Conservation (phyloP, 2,888 invertebrate genomes). For the Acrobasis repandana region DNA sequence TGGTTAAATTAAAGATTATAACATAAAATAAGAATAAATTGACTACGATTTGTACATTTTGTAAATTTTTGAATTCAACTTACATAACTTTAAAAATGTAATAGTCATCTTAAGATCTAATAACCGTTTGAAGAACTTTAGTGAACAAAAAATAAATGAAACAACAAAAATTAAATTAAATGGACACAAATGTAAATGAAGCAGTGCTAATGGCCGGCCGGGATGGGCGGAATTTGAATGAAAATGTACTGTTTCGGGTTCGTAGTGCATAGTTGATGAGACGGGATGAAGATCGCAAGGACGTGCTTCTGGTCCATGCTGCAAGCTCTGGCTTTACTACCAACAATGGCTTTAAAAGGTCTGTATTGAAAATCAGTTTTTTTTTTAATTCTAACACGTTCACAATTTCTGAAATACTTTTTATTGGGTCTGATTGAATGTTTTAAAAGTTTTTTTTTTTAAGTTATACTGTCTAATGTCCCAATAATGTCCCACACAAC, state of each 20-base stretch:
- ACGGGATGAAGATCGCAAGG: conserved; percentile 71
- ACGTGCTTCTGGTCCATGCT: conserved; percentile 73
- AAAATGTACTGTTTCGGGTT: conserved; percentile 60
- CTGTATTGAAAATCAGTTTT: no score
- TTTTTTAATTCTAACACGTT: no score
- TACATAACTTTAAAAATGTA: no score
- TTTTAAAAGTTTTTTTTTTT: no score
- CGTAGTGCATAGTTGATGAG: conserved; percentile 49
- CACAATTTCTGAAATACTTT: no score
- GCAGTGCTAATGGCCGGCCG: conserved; percentile 24
- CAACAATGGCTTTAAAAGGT: conserved; percentile 77
- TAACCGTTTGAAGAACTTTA: neutral
- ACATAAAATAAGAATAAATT: no score
- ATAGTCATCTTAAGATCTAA: neutral
- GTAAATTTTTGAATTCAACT: no score
- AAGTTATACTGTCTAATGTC: no score
- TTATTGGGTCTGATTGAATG: no score
- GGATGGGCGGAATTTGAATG: conserved; percentile 21
- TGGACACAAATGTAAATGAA: conserved; percentile 34
- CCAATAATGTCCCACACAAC: no score
- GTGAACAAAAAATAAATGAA: conserved; percentile 33
- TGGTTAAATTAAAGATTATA: no score
- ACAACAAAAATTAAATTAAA: conserved; percentile 37
- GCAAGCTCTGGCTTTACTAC: conserved; percentile 69
- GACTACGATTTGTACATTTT: no score